Conservation (phyloP, 1,140 invertebrate genomes). For the Diabrotica virgifera region DNA sequence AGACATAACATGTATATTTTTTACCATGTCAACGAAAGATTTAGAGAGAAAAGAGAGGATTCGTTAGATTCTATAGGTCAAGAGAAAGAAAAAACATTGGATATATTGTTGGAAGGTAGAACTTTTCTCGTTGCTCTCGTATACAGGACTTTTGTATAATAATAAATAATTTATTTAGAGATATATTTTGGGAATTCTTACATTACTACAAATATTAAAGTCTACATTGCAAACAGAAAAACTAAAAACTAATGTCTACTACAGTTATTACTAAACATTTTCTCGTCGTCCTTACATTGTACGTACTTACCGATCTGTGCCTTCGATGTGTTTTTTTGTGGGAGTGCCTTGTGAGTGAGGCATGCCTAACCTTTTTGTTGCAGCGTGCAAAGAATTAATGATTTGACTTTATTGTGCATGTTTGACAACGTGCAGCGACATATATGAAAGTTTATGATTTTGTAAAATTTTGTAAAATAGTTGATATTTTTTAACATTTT, state of each 20-base stretch:
- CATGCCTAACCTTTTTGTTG: conserved; percentile 61
- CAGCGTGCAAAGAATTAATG: conserved; percentile 42
- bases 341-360: conserved; percentile 67
- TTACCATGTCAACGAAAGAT: no score
- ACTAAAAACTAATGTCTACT: conserved; percentile 5
- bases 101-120: no score
- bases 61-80: no score
- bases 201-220: neutral
- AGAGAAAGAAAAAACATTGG: no score
- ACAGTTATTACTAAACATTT: neutral
- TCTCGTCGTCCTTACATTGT: neutral
- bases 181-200: no score
- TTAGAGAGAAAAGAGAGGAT: no score
- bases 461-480: no score
- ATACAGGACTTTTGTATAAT: no score
- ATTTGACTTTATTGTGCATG: conserved; percentile 7
- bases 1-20: no score
- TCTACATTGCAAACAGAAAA: conserved; percentile 19
- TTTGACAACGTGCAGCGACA: neutral
- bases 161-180: no score
- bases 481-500: no score
- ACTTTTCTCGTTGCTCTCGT: no score
- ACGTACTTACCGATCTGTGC: conserved; percentile 68
- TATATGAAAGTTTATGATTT: neutral
- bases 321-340: conserved; percentile 67